Evolutionary conservation across 2,113 vertebrate species (phyloP), one percentile per base, ranked within the genome.

Genomic region (Archocentrus centrarchus): DNA sequence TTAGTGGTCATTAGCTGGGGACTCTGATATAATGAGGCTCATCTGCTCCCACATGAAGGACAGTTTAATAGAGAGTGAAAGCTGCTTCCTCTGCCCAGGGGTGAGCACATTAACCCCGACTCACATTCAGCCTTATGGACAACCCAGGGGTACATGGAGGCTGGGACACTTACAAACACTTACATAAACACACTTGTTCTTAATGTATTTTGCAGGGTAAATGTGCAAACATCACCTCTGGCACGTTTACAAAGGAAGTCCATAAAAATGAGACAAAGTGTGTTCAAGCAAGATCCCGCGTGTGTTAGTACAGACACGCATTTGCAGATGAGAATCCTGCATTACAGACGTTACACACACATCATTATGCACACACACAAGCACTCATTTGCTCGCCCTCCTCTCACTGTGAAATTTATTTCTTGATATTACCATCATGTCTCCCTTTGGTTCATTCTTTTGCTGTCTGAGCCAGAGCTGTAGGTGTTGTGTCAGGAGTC

Each of bases 1-100:
- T 93, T 91, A 91, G 75, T 80, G 84, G 75, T 89, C 90, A 92
- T 94, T 94, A 94, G 86, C 85, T 68, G 80, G 85, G 84, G 87
- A 93, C 87, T 79, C 73, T 90, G 63, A 90, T 88, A 92, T 93
- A 93, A 91, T 92, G 89, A 93, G 89, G 76, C 86, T 94, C 90
- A 92, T 93, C 87, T 93, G 83, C 84, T 88, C 88, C 86, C 86
- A 86, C 89, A 80, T 85, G 88, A 90, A 93, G 89, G 92, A 80
- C 86, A 89, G 82, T 86, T 92, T 94, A 92, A 92, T 90, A 87
- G 84, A 88, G 92, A 93, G 68, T 75, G 90, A 89, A 84, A 84
- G 81, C 77, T 75, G 53, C 68, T 62, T 80, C 44, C 2, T 75
- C 77, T 58, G 83, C 85, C 82, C 76, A 81, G 81, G 82, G 79